Conservation (phyloP, 2,113 vertebrate genomes). For the Micronisus gabar region DNA sequence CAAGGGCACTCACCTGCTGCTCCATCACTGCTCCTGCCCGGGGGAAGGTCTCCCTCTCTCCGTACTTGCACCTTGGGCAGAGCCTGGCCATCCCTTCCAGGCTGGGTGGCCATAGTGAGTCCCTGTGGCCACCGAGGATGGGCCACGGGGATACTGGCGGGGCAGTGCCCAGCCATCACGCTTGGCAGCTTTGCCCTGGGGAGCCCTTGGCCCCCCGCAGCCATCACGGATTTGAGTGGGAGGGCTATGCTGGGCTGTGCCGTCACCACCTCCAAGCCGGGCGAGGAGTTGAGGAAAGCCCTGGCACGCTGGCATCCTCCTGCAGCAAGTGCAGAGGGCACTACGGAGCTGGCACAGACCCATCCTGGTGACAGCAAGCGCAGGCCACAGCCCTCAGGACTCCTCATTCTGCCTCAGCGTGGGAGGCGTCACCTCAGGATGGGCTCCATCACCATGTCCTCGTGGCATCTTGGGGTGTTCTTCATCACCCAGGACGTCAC, state of each 20-base stretch:
- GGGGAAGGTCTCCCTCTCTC: not conserved
- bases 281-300: not conserved
- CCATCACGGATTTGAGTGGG: not conserved
- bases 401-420: not conserved
- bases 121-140: not conserved
- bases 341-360: not conserved
- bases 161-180: not conserved
- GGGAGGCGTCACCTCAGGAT: not conserved
- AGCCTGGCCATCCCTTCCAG: not conserved
- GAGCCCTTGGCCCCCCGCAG: not conserved
- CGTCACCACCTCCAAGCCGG: not conserved
- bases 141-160: fast-evolving
- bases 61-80: fast-evolving
- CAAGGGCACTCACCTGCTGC: fast-evolving
- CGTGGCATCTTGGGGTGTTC: not conserved
- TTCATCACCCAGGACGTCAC: not conserved
- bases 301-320: not conserved
- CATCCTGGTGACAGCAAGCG: not conserved
- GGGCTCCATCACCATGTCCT: not conserved
- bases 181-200: not conserved
- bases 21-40: not conserved
- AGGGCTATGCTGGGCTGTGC: not conserved
- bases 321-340: not conserved
- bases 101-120: not conserved
- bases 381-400: not conserved